Percentiles rank a stretch among this genome's conserved stretches.
phyloP scores from a whole-genome alignment of 2,888 invertebrate genomes.

The Drosophila flavopinicola region DNA sequence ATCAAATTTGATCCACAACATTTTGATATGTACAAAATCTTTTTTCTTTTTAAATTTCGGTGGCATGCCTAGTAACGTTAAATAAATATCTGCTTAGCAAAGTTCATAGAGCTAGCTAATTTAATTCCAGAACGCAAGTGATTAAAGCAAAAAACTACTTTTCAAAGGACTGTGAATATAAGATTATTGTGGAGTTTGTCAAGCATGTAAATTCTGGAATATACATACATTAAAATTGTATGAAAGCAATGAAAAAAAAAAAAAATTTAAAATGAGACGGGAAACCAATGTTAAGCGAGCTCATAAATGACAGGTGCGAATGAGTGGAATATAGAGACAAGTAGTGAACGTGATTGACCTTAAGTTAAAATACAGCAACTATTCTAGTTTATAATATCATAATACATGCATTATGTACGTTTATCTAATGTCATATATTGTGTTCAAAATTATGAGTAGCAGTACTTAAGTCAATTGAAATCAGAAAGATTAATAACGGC shows the following conservation, averaged over 20 bases:
- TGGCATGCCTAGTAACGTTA: not conserved
- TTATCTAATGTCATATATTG: conserved; percentile 69
- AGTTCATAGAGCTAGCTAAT: conserved; percentile 31
- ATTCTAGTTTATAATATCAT: conserved; percentile 20
- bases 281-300: conserved; percentile 1
- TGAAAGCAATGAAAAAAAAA: not conserved
- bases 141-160: conserved; percentile 9
- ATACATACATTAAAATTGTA: not conserved
- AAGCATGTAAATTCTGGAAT: conserved; percentile 16
- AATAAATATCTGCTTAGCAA: conserved; percentile 9
- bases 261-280: not conserved
- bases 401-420: conserved; percentile 36
- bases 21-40: conserved; percentile 12
- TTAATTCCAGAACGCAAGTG: conserved; percentile 23
- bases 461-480: conserved; percentile 53
- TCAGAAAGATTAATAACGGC: conserved; percentile 34
- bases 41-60: conserved; percentile 5
- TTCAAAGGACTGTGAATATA: not conserved
- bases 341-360: conserved; percentile 15
- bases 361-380: conserved; percentile 9
- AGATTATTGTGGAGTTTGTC: not conserved
- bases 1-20: conserved; percentile 29
- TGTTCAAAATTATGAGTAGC: conserved; percentile 67
- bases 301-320: conserved; percentile 7
- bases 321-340: conserved; percentile 3